Conservation (phyloP, 2,797 vertebrate species). For the Geotrypetes seraphini region DNA sequence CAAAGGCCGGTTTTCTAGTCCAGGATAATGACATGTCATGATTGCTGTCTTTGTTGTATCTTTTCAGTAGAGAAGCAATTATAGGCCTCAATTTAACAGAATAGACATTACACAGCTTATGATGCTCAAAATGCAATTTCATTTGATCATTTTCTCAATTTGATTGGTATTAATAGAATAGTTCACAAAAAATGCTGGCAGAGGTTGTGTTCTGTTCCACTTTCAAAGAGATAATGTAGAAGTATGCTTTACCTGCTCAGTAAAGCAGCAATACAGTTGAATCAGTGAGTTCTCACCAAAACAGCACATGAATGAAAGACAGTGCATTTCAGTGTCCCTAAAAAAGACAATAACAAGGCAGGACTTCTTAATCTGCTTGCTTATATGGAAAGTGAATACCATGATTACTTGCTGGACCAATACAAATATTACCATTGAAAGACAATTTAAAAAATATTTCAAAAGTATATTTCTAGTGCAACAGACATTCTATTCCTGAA, state of each 20-base stretch:
- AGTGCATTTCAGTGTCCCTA: neutral
- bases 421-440: too few species aligned
- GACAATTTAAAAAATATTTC: too few species aligned
- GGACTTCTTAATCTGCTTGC: neutral
- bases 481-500: too few species aligned
- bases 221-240: constrained; percentile 72
- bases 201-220: constrained; percentile 72
- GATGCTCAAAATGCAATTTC: constrained; percentile 92
- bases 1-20: constrained; percentile 91
- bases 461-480: too few species aligned
- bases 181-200: constrained; percentile 71
- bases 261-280: constrained; percentile 23
- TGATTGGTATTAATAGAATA: constrained; percentile 97
- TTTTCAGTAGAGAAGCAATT: constrained; percentile 93
- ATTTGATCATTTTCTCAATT: constrained; percentile 92
- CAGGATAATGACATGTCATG: constrained; percentile 88
- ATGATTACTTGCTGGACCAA: too few species aligned
- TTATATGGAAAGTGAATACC: too few species aligned
- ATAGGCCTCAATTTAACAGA: constrained; percentile 92
- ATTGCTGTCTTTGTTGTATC: constrained; percentile 98
- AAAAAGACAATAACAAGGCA: neutral
- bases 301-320: constrained; percentile 4
- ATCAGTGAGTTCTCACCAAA: constrained; percentile 26
- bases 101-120: constrained; percentile 98
- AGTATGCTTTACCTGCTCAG: constrained; percentile 55